Evolutionary conservation across 1,140 invertebrate genomes (phyloP).

Genomic region (Battus philenor): DNA sequence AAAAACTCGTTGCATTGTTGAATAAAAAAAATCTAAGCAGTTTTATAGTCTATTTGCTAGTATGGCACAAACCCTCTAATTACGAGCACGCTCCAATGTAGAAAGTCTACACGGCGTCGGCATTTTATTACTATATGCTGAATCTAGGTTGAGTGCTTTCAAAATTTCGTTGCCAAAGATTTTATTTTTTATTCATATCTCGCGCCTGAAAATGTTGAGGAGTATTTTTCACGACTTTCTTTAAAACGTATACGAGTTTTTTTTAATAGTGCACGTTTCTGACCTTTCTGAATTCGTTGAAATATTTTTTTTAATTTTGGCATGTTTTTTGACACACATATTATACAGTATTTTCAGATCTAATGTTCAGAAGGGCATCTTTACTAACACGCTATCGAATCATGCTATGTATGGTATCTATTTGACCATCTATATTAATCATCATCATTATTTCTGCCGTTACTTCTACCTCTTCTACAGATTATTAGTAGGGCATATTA

Average conservation of each 20-base stretch:
- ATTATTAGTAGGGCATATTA: too few species aligned
- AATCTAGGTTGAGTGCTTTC: conserved; percentile 14
- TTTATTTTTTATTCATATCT: conserved; percentile 16
- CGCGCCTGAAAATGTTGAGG: conserved; percentile 11
- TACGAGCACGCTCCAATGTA: conserved; percentile 8
- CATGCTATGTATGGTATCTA: too few species aligned
- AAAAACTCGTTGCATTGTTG: background rate
- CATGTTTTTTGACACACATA: too few species aligned
- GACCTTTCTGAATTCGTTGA: too few species aligned
- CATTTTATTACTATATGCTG: conserved; percentile 15
- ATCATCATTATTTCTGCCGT: too few species aligned
- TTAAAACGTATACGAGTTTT: background rate
- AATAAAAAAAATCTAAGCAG: conserved; percentile 8
- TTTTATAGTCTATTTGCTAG: conserved; percentile 1
- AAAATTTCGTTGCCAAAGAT: conserved; percentile 17
- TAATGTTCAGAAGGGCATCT: too few species aligned
- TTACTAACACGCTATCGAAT: too few species aligned
- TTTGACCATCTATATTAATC: too few species aligned
- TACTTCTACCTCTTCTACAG: too few species aligned
- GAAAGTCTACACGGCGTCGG: conserved; percentile 9
- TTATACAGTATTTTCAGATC: too few species aligned
- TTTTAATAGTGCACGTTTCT: too few species aligned
- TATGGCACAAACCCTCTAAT: conserved; percentile 9
- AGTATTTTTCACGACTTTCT: conserved; percentile 9
- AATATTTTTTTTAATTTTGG: too few species aligned